phyloP scores from a whole-genome alignment of 2,113 vertebrate species.

The Mus pahari region DNA sequence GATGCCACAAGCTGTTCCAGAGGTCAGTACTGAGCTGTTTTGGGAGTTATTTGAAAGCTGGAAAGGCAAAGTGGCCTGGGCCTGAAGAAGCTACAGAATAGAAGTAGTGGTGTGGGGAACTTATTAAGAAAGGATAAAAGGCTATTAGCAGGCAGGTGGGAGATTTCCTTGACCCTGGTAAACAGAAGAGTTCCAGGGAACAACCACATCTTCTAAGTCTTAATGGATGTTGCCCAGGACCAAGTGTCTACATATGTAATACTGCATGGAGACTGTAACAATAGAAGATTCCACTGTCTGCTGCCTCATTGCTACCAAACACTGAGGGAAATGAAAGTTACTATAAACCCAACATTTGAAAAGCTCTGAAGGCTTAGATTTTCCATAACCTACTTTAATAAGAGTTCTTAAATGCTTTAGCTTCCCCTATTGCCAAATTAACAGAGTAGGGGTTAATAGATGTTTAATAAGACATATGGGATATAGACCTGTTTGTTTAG shows the following conservation, averaged over 20 bases:
- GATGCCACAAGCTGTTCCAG: not conserved
- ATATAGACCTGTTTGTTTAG: too few relatives aligned
- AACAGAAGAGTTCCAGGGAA: not conserved
- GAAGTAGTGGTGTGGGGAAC: not conserved
- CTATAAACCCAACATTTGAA: not conserved
- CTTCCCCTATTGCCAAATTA: too few relatives aligned
- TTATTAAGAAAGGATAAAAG: not conserved
- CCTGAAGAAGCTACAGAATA: not conserved
- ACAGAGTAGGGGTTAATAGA: constrained; percentile 57
- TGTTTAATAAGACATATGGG: too few relatives aligned
- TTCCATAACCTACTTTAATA: too few relatives aligned
- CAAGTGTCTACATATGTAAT: not conserved
- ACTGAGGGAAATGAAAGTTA: not conserved
- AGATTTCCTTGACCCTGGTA: not conserved
- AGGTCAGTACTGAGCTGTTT: not conserved
- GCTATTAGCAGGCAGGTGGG: not conserved
- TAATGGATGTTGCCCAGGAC: not conserved
- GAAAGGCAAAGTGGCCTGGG: not conserved
- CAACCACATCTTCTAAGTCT: not conserved
- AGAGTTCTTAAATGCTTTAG: too few relatives aligned
- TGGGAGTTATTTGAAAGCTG: not conserved
- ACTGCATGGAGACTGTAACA: too few relatives aligned
- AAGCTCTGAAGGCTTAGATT: not conserved
- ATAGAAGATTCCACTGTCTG: too few relatives aligned
- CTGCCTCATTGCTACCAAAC: not conserved